A percentile compares a stretch with the other conserved stretches of the same genome.
phyloP scores from a whole-genome alignment of 2,113 vertebrate genomes.

The Ailurus styani region DNA sequence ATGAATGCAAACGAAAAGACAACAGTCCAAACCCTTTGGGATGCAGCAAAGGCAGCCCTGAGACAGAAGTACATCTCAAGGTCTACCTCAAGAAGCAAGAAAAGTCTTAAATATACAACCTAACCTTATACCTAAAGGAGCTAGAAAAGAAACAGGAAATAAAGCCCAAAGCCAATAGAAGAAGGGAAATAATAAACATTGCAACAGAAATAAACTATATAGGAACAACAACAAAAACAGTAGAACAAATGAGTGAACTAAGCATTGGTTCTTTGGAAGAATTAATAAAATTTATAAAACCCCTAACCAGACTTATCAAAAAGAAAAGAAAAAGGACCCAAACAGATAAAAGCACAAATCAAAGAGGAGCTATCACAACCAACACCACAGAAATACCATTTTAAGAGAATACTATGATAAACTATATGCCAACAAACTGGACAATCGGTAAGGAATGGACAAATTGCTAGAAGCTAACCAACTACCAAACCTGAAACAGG shows the following conservation, averaged over 20 bases:
- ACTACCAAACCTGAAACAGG: background rate
- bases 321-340: background rate
- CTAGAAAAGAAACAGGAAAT: background rate
- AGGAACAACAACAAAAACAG: background rate
- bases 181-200: background rate
- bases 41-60: background rate
- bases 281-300: background rate
- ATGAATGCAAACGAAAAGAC: background rate
- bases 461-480: background rate
- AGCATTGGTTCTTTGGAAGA: background rate
- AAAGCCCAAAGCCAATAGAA: background rate
- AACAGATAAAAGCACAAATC: background rate
- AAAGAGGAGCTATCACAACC: background rate
- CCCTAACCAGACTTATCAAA: background rate
- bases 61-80: background rate
- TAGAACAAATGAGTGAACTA: background rate
- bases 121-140: background rate
- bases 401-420: background rate
- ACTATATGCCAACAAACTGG: background rate
- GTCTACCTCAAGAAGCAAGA: background rate
- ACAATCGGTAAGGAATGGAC: background rate
- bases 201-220: background rate
- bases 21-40: background rate
- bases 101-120: background rate
- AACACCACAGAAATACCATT: background rate